Percentiles rank a stretch among this genome's conserved stretches.
Evolutionary conservation across 92 coral and sea anemone species (phyloP).

Genomic region (Zoanthus solanderi): DNA sequence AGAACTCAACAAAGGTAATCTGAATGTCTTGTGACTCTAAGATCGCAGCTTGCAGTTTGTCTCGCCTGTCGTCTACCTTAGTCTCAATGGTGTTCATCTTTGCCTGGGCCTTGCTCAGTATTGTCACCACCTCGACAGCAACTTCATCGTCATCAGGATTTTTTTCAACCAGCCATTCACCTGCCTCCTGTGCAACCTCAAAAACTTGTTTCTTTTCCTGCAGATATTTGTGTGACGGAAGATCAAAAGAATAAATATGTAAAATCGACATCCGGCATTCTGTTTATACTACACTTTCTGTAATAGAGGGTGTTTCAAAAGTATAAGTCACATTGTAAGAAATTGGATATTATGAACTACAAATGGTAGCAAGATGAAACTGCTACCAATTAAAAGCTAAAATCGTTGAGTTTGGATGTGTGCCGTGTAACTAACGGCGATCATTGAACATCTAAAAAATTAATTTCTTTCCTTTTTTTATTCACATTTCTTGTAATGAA

Average conservation of each 20-base stretch:
- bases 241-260: not conserved
- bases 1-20: constrained; percentile 87
- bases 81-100: constrained; percentile 87
- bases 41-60: constrained; percentile 83
- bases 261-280: not conserved
- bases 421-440: too few relatives aligned
- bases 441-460: too few relatives aligned
- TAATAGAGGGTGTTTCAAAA: too few relatives aligned
- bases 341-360: too few relatives aligned
- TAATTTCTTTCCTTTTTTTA: too few relatives aligned
- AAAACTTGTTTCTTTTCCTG: constrained; percentile 84
- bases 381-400: too few relatives aligned
- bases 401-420: too few relatives aligned
- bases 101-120: constrained; percentile 86
- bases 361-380: too few relatives aligned
- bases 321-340: too few relatives aligned
- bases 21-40: constrained; percentile 92
- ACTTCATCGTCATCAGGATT: constrained; percentile 87
- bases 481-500: too few relatives aligned
- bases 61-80: constrained; percentile 86
- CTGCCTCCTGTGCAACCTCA: constrained; percentile 84
- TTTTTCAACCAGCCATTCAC: constrained; percentile 89
- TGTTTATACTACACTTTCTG: too few relatives aligned
- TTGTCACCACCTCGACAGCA: constrained; percentile 80
- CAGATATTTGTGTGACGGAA: not conserved